Evolutionary conservation across 2,888 invertebrate genomes (phyloP).

Genomic region (Agrenia bidenticulata): DNA sequence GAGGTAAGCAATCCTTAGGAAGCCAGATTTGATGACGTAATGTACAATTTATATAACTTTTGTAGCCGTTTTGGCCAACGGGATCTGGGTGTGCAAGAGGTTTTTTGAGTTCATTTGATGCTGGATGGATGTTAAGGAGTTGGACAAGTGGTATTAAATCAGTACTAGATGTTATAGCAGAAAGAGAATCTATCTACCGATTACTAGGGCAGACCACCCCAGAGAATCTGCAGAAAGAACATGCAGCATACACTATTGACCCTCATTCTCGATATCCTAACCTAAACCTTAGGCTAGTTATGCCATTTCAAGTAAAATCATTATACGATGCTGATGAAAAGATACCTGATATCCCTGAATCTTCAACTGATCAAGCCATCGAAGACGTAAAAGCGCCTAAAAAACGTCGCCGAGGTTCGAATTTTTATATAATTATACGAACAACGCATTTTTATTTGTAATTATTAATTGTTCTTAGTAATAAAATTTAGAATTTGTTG

Average conservation of each 20-base stretch:
- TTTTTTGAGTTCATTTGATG: conserved; percentile 83
- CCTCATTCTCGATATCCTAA: conserved; percentile 82
- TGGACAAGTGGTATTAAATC: conserved; percentile 72
- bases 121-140: conserved; percentile 88
- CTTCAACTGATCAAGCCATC: conserved; percentile 54
- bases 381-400: conserved; percentile 66
- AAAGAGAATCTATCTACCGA: conserved; percentile 90
- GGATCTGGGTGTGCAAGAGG: conserved; percentile 98
- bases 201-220: conserved; percentile 92
- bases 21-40: no score
- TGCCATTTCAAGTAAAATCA: conserved; percentile 69
- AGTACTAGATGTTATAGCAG: conserved; percentile 83
- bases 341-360: conserved; percentile 56
- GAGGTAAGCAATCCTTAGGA: no score
- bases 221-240: conserved; percentile 89
- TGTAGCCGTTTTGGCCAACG: conserved; percentile 94
- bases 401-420: conserved; percentile 65
- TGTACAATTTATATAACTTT: conserved; percentile 46
- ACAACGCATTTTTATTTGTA: not conserved
- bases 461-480: conserved; percentile 42
- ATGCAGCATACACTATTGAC: conserved; percentile 80
- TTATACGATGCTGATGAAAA: conserved; percentile 69
- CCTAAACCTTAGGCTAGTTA: conserved; percentile 72
- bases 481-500: not conserved
- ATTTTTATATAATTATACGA: no score